phyloP scores from a whole-genome alignment of 2,888 invertebrate genomes.

The Embidobia sp. region DNA sequence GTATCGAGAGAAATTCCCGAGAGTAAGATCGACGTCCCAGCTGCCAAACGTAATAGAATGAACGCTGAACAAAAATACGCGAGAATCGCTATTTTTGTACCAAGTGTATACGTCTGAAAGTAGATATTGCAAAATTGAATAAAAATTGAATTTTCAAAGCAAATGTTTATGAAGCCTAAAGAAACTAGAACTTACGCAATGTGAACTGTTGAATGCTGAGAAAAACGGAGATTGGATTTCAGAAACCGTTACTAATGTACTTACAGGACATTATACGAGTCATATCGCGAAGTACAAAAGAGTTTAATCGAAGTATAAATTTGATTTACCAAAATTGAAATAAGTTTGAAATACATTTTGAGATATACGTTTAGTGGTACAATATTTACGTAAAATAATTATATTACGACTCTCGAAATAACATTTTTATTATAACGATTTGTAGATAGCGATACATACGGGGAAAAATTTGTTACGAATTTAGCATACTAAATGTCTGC shows the following conservation, averaged over 20 bases:
- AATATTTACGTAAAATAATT: too few species aligned
- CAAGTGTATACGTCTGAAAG: slow-evolving; percentile 43
- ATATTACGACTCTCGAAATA: too few species aligned
- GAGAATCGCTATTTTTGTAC: slow-evolving; percentile 60
- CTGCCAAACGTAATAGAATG: slow-evolving; percentile 64
- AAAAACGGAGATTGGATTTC: slow-evolving; percentile 20
- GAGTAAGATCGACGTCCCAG: slow-evolving; percentile 63
- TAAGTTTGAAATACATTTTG: too few species aligned
- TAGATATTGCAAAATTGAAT: slow-evolving; percentile 60
- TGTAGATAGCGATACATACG: too few species aligned
- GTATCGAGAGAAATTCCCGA: slow-evolving; percentile 61
- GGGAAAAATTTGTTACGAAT: too few species aligned
- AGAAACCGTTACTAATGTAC: slow-evolving; percentile 12
- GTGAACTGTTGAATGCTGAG: slow-evolving; percentile 20
- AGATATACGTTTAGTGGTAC: too few species aligned
- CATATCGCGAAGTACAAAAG: background rate
- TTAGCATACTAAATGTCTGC: too few species aligned
- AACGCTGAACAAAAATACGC: slow-evolving; percentile 58
- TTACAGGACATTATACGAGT: slow-evolving; percentile 16
- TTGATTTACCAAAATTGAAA: too few species aligned
- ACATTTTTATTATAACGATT: too few species aligned
- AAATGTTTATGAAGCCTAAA: slow-evolving; percentile 56
- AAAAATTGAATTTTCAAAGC: slow-evolving; percentile 62
- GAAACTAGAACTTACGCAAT: slow-evolving; percentile 34
- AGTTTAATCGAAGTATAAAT: background rate